These are phyloP conservation scores for Cairina moschata DNA, from an alignment of 2,113 vertebrate species.

Conservation along the genomic window DNA sequence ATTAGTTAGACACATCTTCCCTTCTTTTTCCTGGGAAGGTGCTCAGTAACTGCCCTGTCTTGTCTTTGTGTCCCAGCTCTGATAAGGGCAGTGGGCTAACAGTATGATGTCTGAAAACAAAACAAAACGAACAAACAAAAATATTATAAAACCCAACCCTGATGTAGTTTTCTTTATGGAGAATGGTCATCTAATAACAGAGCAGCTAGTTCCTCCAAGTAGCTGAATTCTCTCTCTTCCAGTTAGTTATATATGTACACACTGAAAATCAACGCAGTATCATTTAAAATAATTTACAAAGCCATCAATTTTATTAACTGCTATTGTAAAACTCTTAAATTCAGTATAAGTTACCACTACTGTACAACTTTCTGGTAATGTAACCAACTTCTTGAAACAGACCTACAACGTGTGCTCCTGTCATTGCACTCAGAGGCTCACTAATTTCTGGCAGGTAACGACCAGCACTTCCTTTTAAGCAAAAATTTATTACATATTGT, in stretches of 20 bases:
- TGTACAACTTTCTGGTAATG: background rate
- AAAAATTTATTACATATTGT: background rate
- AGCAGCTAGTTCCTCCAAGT: background rate
- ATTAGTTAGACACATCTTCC: background rate
- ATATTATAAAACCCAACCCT: no score
- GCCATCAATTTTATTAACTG: background rate
- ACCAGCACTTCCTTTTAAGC: background rate
- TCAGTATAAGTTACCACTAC: background rate
- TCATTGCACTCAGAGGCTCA: background rate
- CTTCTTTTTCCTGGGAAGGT: background rate
- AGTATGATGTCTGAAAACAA: background rate
- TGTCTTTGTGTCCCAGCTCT: background rate
- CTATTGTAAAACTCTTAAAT: background rate
- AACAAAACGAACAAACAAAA: no score
- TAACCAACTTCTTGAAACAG: background rate
- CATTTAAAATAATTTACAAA: background rate
- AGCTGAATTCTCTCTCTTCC: background rate
- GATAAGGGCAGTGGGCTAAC: background rate
- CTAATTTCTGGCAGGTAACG: background rate
- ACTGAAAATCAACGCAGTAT: background rate
- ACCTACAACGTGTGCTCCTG: background rate
- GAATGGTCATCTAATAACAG: background rate
- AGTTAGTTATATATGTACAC: background rate
- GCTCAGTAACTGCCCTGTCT: background rate
- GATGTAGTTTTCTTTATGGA: background rate